Base-by-base conservation (phyloP, 2,888 invertebrate genomes). In the Pristionchus fissidentatus region DNA sequence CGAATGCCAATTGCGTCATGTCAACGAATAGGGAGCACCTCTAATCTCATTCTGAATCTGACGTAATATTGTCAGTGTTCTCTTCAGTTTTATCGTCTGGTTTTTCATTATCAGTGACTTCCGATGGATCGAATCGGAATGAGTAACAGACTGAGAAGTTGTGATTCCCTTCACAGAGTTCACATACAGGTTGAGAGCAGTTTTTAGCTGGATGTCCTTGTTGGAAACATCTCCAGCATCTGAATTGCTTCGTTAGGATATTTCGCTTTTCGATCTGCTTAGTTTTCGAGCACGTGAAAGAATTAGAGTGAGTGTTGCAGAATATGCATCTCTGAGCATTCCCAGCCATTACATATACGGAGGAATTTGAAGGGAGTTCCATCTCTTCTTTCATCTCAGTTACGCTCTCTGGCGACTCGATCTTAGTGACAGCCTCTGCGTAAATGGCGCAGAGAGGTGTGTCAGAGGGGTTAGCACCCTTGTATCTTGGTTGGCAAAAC, bases 301-400 rank as follows among this genome's bases (percentile, higher is more conserved):
- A 66, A 29, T 66, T 66, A 4, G 62, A 35, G 22, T 66, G 62
- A 8, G 5, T 8, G 5, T 29, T 26, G 32, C 62, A 66, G 35
- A 66, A 66, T 10, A 66, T 66, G 62, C 62, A 66, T 66, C 32
- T 66, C 35, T 35, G 62, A 26, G 32, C 38, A 29, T 35, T 66
- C 7, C 32, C 38, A 32, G 62, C 26, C 7, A 19, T 8, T 15
- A 13, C 35, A 29, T 66, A 8, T 1, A 19, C 15, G 15, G 10
- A 35, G 29, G 62, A 32, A 13, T 26, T 15, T 4, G 26, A 66
- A 66, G 62, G n/a, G n/a, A n/a, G 62, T 32, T 35, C 62, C 8
- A 19, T 66, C 19, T 15, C 29, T 13, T 22, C 62, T 66, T 29
- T 66, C 62, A 5, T 66, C 38, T 66, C 38, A 19, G 55, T 55